Base-by-base conservation (phyloP, 53 echinoderm and acorn worm genomes). In the Crossaster papposus region DNA sequence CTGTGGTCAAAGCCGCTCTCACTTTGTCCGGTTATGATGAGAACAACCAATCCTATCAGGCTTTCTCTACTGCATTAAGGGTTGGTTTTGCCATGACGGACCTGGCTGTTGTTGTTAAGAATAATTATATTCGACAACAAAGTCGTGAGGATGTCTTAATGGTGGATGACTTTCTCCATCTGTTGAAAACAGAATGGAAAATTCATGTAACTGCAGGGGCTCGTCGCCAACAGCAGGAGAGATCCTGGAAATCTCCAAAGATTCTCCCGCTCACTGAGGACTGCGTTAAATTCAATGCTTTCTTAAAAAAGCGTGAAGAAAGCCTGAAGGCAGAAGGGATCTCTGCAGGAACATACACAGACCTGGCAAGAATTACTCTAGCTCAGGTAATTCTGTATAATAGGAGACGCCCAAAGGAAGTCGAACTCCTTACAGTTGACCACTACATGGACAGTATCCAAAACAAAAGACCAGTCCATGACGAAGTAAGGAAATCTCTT, bases 231-330 rank as follows among this genome's bases (percentile, higher is more conserved):
- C 64, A 71, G 70, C 72, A 81, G 30, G 91, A 89, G 51, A 75
- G 15, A 35, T 22, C 30, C 2, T 94, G 92, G 90, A 92, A 84
- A 55, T 62, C 76, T 30, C 73, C 92, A 30, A 79, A 89, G 51
- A 34, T 89, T 2, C 86, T 94, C 23, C 92, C 91, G 29, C 89
- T 94, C 17, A 93, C 93, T 36, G 80, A 91, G 30, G 91, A 93
- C 72, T 91, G 88, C 77, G 72, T 91, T 23, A 80, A 88, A 29
- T 88, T 91, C 36, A 88, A 93, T 64, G 30, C 12, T 18, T 89
- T 62, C 52, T 79, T 94, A 0, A 36, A 52, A 2, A 30, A 88
- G 53, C 33, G 54, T 18, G 88, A 91, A 83, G 83, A 68, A 80
- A 36, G 62, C 14, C 26, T 91, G 31, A 94, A 68, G 50, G 14